Percentiles rank a stretch among this genome's conserved stretches.
These are phyloP conservation scores for Vimba vimba DNA, from an alignment of 2,113 vertebrate species.

Conservation along the genomic window DNA sequence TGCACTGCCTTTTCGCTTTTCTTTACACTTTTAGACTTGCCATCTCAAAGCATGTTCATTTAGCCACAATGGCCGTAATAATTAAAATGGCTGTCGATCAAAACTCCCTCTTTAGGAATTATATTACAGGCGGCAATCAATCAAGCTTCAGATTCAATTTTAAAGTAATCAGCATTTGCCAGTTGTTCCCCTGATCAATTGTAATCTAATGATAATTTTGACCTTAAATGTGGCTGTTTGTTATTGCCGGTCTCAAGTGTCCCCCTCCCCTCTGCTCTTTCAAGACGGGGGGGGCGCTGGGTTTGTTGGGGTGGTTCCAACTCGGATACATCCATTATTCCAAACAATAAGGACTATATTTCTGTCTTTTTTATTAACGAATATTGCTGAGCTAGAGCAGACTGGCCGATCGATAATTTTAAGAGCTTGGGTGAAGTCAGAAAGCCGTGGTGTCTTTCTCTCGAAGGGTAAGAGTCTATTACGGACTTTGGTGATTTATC, in stretches of 20 bases:
- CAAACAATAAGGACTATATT: slow-evolving; percentile 70
- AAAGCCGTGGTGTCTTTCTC: slow-evolving; percentile 72
- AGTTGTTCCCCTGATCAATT: slow-evolving; percentile 72
- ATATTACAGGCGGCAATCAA: slow-evolving; percentile 71
- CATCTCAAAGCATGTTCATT: slow-evolving; percentile 60
- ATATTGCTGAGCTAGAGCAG: slow-evolving; percentile 68
- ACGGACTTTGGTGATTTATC: slow-evolving; percentile 32
- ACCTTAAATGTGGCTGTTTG: slow-evolving; percentile 64
- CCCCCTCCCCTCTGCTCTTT: slow-evolving; percentile 42
- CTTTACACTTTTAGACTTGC: slow-evolving; percentile 34
- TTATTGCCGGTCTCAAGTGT: slow-evolving; percentile 61
- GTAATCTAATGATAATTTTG: slow-evolving; percentile 77
- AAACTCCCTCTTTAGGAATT: slow-evolving; percentile 62
- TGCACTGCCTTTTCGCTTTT: slow-evolving; percentile 18
- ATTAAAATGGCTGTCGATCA: slow-evolving; percentile 74
- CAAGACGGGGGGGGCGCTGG: slow-evolving; percentile 22
- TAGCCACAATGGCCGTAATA: slow-evolving; percentile 52
- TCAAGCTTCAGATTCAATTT: slow-evolving; percentile 76
- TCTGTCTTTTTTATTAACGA: slow-evolving; percentile 78
- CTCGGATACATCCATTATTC: slow-evolving; percentile 51
- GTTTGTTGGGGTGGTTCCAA: slow-evolving; percentile 45
- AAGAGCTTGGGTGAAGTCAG: slow-evolving; percentile 75
- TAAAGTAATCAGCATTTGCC: slow-evolving; percentile 74
- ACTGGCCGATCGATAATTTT: slow-evolving; percentile 79
- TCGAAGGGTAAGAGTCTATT: slow-evolving; percentile 70